Evolutionary conservation across 2,113 vertebrate species (phyloP), one percentile per base, ranked within the genome.

Genomic region (Myiopsitta monachus): DNA sequence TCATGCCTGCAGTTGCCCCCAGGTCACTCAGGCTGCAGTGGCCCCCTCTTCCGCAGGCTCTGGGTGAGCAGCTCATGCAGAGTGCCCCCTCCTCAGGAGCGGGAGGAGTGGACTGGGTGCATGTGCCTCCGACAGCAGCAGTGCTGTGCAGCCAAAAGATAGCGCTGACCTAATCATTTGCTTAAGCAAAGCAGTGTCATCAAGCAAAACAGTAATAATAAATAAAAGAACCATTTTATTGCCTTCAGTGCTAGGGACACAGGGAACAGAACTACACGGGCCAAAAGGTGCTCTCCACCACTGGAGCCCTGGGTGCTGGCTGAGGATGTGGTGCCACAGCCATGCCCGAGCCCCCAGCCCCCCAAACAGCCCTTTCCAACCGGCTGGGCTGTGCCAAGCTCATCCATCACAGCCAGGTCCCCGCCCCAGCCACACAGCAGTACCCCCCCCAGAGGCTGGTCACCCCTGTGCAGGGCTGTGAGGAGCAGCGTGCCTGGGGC

Each of bases 181-280:
- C n/a, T 49, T 8, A 72, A 61, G 39, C 16, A 61, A 55, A 70
- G 18, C 8, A 15, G 21, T 28, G 81, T 39, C 26, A 92, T 43
- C 28, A 59, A 90, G 16, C 27, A 59, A 54, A 82, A 18, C 44
- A 76, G 49, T 73, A 77, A 36, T 57, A 95, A 96, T 94, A 97
- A 97, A 95, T 93, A 94, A 95, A 90, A 85, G 70, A 87, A 76
- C 57, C 70, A 51, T 69, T 97, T 97, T 97, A 97, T 96, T 97
- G 92, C 80, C 94, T 88, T 95, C 92, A 90, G 91, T 81, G 82
- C 72, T 83, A 82, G 82, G 78, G 77, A 82, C 69, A 81, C 22
- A 70, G 72, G 47, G 14, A 73, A 79, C 67, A 92, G 69, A 89
- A 51, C 17, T 21, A 80, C 54, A 62, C 1, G 3, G 68, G 68